Evolutionary conservation across 1,140 invertebrate genomes (phyloP).

Genomic region (Aporrectodea caliginosa): DNA sequence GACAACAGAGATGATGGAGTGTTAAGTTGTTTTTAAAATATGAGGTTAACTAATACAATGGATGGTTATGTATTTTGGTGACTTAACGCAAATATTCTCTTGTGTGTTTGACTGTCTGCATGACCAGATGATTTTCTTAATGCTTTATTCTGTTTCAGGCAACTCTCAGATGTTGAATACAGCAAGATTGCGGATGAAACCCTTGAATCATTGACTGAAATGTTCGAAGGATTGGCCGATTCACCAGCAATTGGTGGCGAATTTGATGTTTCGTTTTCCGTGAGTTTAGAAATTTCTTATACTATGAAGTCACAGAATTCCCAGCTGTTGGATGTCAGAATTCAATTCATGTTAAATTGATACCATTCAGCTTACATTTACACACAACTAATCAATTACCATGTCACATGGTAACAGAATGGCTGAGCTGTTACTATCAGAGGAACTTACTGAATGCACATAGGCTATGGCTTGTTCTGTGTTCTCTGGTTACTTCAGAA

Average conservation of each 20-base stretch:
- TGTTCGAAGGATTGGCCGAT: constrained; percentile 78
- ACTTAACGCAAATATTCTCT: too few species aligned
- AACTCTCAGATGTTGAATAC: constrained; percentile 57
- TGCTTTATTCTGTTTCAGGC: constrained; percentile 1
- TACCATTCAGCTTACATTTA: not conserved
- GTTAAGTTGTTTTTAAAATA: too few species aligned
- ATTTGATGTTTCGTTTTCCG: not conserved
- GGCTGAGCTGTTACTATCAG: not conserved
- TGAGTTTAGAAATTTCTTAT: not conserved
- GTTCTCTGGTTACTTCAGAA: too few species aligned
- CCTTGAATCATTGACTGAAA: constrained; percentile 73
- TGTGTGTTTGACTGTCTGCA: too few species aligned
- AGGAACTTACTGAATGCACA: not conserved
- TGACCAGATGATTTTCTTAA: too few species aligned
- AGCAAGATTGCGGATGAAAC: constrained; percentile 75
- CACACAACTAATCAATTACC: not conserved
- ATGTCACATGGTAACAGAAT: not conserved
- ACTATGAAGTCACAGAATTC: too few species aligned
- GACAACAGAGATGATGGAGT: too few species aligned
- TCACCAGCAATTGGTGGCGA: not conserved
- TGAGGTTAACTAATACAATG: too few species aligned
- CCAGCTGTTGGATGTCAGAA: too few species aligned
- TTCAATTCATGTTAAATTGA: not conserved
- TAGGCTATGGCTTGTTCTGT: too few species aligned
- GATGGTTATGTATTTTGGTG: too few species aligned